Percentiles rank a stretch among this genome's conserved stretches.
These are phyloP conservation scores for Agelastica alni DNA, from an alignment of 2,888 invertebrate genomes.

Conservation along the genomic window DNA sequence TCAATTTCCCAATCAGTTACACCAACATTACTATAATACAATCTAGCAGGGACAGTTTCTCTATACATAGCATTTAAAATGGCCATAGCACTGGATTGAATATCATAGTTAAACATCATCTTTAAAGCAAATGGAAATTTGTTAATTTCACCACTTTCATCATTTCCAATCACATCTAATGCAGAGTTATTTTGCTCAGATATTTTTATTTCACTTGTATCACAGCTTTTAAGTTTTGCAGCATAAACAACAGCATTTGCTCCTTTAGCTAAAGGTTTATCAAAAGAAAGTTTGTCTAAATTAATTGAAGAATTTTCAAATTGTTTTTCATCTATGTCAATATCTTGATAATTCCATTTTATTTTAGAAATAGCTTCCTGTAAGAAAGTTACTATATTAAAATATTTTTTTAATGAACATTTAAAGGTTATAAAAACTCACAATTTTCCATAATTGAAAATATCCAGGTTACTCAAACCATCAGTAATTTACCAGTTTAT, in stretches of 20 bases:
- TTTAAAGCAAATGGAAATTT: conserved; percentile 77
- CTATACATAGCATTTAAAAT: conserved; percentile 79
- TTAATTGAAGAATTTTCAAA: conserved; percentile 57
- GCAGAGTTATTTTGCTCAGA: conserved; percentile 21
- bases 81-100: conserved; percentile 77
- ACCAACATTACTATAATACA: conserved; percentile 55
- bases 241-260: conserved; percentile 82
- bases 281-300: conserved; percentile 68
- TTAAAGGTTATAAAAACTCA: too few relatives aligned
- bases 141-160: conserved; percentile 36
- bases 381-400: too few relatives aligned
- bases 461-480: too few relatives aligned
- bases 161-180: background rate
- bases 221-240: conserved; percentile 59
- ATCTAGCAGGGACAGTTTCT: conserved; percentile 77
- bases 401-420: too few relatives aligned
- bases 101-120: conserved; percentile 91
- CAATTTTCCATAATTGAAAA: too few relatives aligned
- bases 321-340: conserved; percentile 53
- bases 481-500: too few relatives aligned
- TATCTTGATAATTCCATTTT: conserved; percentile 60
- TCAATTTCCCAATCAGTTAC: conserved; percentile 63
- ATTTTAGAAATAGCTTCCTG: conserved; percentile 65
- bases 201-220: background rate
- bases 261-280: conserved; percentile 76